Evolutionary conservation across 1,140 invertebrate species (phyloP).

Genomic region (Stenopsyche tienmushanensis): DNA sequence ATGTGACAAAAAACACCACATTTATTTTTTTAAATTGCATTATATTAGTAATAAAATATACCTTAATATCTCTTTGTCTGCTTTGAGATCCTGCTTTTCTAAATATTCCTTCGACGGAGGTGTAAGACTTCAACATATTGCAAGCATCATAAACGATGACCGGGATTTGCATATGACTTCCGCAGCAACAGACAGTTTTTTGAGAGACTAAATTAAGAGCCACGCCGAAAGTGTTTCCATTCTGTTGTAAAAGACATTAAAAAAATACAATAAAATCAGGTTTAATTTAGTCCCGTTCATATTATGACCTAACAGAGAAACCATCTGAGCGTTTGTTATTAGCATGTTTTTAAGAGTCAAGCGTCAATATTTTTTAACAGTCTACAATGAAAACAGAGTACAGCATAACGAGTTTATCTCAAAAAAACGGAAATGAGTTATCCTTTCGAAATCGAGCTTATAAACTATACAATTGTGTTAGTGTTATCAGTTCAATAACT

Average conservation of each 20-base stretch:
- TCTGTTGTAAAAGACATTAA: slow-evolving; percentile 15
- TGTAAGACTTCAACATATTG: slow-evolving; percentile 64
- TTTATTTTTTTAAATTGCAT: background rate
- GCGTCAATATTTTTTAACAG: background rate
- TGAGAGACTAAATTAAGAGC: slow-evolving; percentile 42
- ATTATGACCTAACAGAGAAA: background rate
- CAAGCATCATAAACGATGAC: slow-evolving; percentile 73
- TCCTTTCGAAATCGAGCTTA: too few relatives aligned
- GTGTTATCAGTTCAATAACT: too few relatives aligned
- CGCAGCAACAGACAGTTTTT: slow-evolving; percentile 59
- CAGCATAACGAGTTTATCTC: too few relatives aligned
- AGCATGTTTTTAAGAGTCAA: too few relatives aligned
- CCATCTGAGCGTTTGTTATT: background rate
- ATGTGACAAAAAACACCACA: background rate
- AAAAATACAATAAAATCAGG: background rate
- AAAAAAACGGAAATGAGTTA: too few relatives aligned
- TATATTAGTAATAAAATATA: slow-evolving; percentile 44
- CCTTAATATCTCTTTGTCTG: slow-evolving; percentile 77
- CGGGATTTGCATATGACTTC: slow-evolving; percentile 69
- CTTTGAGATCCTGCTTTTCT: slow-evolving; percentile 79
- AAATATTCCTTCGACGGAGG: slow-evolving; percentile 78
- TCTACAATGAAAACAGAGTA: too few relatives aligned
- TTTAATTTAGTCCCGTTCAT: background rate
- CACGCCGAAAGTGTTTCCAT: slow-evolving; percentile 30
- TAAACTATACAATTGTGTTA: too few relatives aligned